Evolutionary conservation across 2,797 vertebrate species (phyloP).

Genomic region (Sebastes nivosus): DNA sequence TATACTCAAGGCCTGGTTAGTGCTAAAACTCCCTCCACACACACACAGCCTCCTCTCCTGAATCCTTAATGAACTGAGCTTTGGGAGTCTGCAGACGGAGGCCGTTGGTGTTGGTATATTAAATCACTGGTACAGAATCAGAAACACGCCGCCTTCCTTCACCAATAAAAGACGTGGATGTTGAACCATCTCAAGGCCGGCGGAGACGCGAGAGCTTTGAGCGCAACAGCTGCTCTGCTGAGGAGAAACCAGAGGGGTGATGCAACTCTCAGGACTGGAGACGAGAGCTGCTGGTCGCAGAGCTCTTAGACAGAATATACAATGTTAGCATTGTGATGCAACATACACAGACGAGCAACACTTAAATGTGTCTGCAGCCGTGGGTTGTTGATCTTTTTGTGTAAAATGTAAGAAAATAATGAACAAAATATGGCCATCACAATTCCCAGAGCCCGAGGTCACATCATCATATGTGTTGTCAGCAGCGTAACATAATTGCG

Average conservation of each 20-base stretch:
- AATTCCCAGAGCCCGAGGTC: neutral
- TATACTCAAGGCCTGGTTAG: constrained; percentile 8
- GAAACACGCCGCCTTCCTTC: neutral
- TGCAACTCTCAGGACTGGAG: neutral
- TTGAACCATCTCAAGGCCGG: constrained; percentile 4
- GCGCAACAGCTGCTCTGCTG: constrained; percentile 4
- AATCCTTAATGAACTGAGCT: constrained; percentile 35
- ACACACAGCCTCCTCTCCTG: constrained; percentile 12
- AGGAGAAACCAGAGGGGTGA: neutral
- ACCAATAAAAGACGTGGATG: constrained; percentile 1
- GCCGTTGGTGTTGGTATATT: constrained; percentile 20
- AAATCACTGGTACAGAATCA: constrained; percentile 22
- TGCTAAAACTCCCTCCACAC: neutral
- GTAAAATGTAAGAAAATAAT: neutral
- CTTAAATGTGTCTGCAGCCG: neutral
- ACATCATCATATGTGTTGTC: neutral
- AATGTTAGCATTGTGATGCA: neutral
- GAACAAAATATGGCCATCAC: neutral
- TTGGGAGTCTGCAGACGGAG: constrained; percentile 27
- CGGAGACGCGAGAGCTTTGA: neutral
- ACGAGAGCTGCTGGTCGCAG: neutral
- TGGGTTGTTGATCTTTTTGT: neutral
- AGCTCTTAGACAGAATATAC: neutral
- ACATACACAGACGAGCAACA: neutral
- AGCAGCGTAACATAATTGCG: neutral